Evolutionary conservation across 2,113 vertebrate genomes (phyloP).

Genomic region (Nerophis ophidion): DNA sequence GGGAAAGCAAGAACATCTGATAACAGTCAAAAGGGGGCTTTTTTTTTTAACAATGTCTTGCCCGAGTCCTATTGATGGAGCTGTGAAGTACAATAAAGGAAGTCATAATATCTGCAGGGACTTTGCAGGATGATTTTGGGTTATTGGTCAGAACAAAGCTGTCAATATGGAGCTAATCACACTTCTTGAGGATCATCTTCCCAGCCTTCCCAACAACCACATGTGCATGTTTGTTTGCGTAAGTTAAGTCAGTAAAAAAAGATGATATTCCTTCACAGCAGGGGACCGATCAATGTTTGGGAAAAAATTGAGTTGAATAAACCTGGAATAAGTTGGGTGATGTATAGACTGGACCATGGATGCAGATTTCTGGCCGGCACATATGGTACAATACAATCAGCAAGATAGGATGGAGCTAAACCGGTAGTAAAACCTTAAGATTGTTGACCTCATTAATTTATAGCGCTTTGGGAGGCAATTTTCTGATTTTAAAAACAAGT

Average conservation of each 20-base stretch:
- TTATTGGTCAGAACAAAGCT: slow-evolving; percentile 54
- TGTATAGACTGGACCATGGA: not conserved
- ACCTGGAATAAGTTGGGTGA: slow-evolving; percentile 1
- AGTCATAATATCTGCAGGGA: slow-evolving; percentile 35
- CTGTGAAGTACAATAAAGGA: slow-evolving; percentile 23
- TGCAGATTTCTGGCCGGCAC: too few relatives aligned
- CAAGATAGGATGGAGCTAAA: too few relatives aligned
- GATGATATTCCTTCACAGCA: slow-evolving; percentile 32
- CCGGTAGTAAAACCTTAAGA: too few relatives aligned
- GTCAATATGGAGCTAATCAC: slow-evolving; percentile 40
- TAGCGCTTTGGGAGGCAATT: too few relatives aligned
- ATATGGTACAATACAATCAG: too few relatives aligned
- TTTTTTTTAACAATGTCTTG: slow-evolving; percentile 11
- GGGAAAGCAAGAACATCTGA: slow-evolving; percentile 47
- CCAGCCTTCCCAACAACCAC: slow-evolving; percentile 42
- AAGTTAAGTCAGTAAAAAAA: slow-evolving; percentile 49
- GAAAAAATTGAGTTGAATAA: slow-evolving; percentile 8
- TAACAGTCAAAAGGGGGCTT: slow-evolving; percentile 34
- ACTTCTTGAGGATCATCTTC: slow-evolving; percentile 48
- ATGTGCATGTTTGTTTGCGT: slow-evolving; percentile 36
- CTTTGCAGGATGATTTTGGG: slow-evolving; percentile 42
- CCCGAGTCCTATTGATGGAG: slow-evolving; percentile 22
- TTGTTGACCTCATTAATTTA: too few relatives aligned
- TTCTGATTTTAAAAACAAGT: too few relatives aligned
- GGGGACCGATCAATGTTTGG: slow-evolving; percentile 29